phyloP scores from a whole-genome alignment of 2,888 invertebrate genomes.

The Lypha dubia region DNA sequence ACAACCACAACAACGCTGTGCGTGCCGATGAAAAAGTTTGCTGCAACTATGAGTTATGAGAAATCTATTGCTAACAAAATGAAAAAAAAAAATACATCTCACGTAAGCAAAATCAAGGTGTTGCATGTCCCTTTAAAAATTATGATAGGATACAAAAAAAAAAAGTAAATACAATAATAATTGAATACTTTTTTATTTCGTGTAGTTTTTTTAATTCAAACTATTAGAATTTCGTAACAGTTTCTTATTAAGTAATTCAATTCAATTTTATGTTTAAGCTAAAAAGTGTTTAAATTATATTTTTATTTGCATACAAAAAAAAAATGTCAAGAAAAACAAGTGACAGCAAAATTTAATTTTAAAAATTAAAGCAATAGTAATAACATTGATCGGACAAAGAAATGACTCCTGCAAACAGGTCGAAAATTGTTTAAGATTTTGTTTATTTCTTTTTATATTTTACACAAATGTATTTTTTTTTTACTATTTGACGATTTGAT shows the following conservation, averaged over 20 bases:
- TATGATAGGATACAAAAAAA: slow-evolving; percentile 11
- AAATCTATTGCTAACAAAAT: slow-evolving; percentile 59
- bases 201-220: slow-evolving; percentile 35
- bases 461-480: slow-evolving; percentile 64
- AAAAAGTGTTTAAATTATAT: slow-evolving; percentile 62
- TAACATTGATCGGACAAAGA: slow-evolving; percentile 61
- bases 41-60: slow-evolving; percentile 54
- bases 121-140: slow-evolving; percentile 50
- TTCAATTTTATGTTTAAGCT: slow-evolving; percentile 66
- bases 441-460: slow-evolving; percentile 46
- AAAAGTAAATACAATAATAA: slow-evolving; percentile 21
- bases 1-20: slow-evolving; percentile 58
- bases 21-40: slow-evolving; percentile 66
- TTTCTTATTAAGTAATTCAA: slow-evolving; percentile 60
- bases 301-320: slow-evolving; percentile 37
- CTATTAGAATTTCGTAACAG: slow-evolving; percentile 57
- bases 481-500: slow-evolving; percentile 68
- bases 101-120: slow-evolving; percentile 26
- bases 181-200: slow-evolving; percentile 46
- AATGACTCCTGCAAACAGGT: slow-evolving; percentile 65
- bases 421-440: slow-evolving; percentile 50
- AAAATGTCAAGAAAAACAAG: slow-evolving; percentile 28
- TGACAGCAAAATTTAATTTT: slow-evolving; percentile 47
- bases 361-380: slow-evolving; percentile 31
- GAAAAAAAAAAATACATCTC: slow-evolving; percentile 45